Evolutionary conservation across 2,113 vertebrate genomes (phyloP), one percentile per base, ranked within the genome.

Genomic region (Cromileptes altivelis): DNA sequence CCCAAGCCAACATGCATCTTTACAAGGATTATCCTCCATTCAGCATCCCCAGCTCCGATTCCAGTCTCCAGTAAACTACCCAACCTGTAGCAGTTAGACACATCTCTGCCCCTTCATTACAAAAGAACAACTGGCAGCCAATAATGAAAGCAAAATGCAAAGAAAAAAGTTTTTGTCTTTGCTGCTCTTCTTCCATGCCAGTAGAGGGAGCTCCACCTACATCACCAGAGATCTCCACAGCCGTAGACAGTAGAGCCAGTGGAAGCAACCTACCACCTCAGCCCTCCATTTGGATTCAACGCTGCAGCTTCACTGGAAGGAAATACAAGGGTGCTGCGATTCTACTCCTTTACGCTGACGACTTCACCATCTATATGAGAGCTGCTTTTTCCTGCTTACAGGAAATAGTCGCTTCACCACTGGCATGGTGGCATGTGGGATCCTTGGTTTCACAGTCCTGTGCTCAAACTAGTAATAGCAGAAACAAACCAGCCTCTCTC

Each of bases 381-480:
- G 78, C 80, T 56, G 52, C 85, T 77, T 65, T n/a, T 79, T 87
- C 55, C 62, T 55, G 42, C 49, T 40, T 19, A 69, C 25, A 64
- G 75, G 74, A 75, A 75, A 70, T 30, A 45, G 42, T 17, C 21
- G 57, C 69, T 78, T 76, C 49, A 55, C 42, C 17, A 23, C 18
- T 57, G 56, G 70, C 75, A 52, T 47, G 23, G 42, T 50, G 86
- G 84, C 84, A 71, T 68, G 78, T 57, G 49, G 83, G 74, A 87
- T 88, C 87, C 85, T 82, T 86, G 79, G 83, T 83, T 91, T 90
- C 80, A 81, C 56, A 74, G 91, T 90, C 88, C 86, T 91, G 88
- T 85, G 76, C 93, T 93, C 86, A 85, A 82, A 86, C 65, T 62
- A 80, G 23, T 52, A 81, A 50, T 15, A 64, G 60, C 30, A 84